Conservation (phyloP, 2,888 invertebrate species). For the Drosophila mercatorum region DNA sequence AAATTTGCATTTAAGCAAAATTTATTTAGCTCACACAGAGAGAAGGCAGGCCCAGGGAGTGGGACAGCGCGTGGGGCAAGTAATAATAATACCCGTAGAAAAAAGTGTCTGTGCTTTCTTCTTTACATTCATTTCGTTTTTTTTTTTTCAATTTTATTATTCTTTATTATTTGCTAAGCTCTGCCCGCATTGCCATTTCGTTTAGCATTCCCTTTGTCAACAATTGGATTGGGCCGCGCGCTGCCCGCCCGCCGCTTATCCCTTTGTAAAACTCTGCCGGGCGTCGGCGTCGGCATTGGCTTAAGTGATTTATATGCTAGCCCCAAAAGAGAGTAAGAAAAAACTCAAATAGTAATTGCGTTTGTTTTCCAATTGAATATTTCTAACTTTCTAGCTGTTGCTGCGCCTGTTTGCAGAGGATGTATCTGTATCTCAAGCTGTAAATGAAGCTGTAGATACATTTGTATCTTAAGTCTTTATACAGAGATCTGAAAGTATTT, state of each 20-base stretch:
- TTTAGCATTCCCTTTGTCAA: conserved; percentile 25
- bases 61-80: conserved; percentile 1
- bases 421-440: neutral
- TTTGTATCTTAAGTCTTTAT: neutral
- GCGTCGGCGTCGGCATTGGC: conserved; percentile 3
- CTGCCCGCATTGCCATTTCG: conserved; percentile 22
- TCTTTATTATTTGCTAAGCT: conserved; percentile 53
- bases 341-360: conserved; percentile 30
- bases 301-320: conserved; percentile 47
- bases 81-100: conserved; percentile 30
- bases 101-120: conserved; percentile 16
- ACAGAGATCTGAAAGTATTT: too few species aligned
- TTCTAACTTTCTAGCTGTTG: neutral
- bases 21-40: conserved; percentile 32
- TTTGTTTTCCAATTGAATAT: conserved; percentile 35
- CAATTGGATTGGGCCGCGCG: neutral
- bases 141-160: conserved; percentile 1
- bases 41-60: neutral
- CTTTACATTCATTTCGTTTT: neutral
- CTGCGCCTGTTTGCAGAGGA: neutral
- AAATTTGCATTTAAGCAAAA: conserved; percentile 52
- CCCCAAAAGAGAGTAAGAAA: neutral
- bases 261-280: conserved; percentile 22
- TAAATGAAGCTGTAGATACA: neutral
- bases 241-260: conserved; percentile 14